Base-by-base conservation (phyloP, 2,888 invertebrate species). In the Trachelus troglodyta region DNA sequence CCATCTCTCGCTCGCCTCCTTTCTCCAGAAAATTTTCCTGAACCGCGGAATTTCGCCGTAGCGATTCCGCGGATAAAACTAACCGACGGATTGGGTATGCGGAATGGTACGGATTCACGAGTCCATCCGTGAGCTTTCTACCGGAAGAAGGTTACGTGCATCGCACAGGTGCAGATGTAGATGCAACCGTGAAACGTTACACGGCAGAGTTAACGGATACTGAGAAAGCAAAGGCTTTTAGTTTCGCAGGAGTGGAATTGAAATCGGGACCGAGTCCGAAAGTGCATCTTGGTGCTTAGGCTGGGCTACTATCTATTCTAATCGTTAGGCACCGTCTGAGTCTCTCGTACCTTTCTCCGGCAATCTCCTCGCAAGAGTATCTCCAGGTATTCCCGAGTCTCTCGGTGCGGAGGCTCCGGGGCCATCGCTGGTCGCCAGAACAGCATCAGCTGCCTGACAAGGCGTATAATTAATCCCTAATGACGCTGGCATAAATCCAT, bases 391-490 rank as follows among this genome's bases (percentile, higher is more conserved):
- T 73, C 79, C n/a, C 40, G 11, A 31, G 69, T 35, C 34, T 37
- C 69, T 69, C 69, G 12, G 33, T 23, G 71, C 15, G 71, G 31
- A 71, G 33, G 31, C 12, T 31, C 71, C 80, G 83, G 82, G 80
- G 82, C 84, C 85, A 83, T 85, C 84, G 81, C 82, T 79, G 78
- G 78, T 81, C 81, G 81, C 81, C 83, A 74, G 79, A 73, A 79
- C 79, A 84, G 87, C 88, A 89, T 89, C 88, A 88, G 88, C 87
- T 89, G 89, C 80, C 85, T 89, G 89, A 89, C 89, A 88, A 89
- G 89, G 88, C 88, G 88, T 89, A 89, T 89, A 89, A 89, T 89
- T 89, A 89, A 89, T 89, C 89, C 88, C 87, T 89, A 89, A 89
- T 89, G 89, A 89, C 88, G 88, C 87, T 84, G 87, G 87, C 87